Base-by-base conservation (phyloP, 2,888 invertebrate genomes). In the Drosophila lacicola region DNA sequence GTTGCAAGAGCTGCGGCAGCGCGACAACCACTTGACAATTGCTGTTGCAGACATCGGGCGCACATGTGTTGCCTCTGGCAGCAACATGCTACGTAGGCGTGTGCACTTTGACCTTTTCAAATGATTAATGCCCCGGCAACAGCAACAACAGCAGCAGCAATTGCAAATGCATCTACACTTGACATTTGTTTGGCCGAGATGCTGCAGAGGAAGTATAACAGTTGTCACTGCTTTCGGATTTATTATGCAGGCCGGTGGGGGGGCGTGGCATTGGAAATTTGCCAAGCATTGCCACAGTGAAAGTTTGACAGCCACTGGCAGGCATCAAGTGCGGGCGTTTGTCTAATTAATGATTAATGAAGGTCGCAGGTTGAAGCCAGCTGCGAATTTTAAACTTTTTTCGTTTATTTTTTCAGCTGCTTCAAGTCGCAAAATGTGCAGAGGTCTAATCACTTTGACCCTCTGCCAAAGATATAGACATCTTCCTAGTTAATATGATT, bases 21-120 rank as follows among this genome's bases (percentile, higher is more conserved):
- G 55, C 54, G 53, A 55, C 63, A 58, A 60, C 50, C 77, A 82
- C 83, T 85, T 70, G 86, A 85, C 82, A 81, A 78, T 70, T 75
- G 29, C 29, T 29, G 79, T 46, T 61, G 64, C 82, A 70, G 78
- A 76, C 82, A 82, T 82, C 82, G 41, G 82, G 76, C 64, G 33
- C 46, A 71, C 82, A 82, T 71, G 68, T 82, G 81, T 82, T 78
- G 70, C 62, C 62, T 56, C 44, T 71, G 70, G 62, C 75, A 61
- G 36, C 61, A 61, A 42, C 67, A 80, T 47, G 70, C 66, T 29
- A 39, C 41, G 80, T 81, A 65, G 88, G 85, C 82, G 88, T 75
- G 68, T 75, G 73, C 82, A 65, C 85, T 82, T 54, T 82, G 78
- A 87, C 82, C 82, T 87, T 75, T 78, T 56, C 49, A 55, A 65